Evolutionary conservation across 2,113 vertebrate species (phyloP).

Genomic region (Uria lomvia): DNA sequence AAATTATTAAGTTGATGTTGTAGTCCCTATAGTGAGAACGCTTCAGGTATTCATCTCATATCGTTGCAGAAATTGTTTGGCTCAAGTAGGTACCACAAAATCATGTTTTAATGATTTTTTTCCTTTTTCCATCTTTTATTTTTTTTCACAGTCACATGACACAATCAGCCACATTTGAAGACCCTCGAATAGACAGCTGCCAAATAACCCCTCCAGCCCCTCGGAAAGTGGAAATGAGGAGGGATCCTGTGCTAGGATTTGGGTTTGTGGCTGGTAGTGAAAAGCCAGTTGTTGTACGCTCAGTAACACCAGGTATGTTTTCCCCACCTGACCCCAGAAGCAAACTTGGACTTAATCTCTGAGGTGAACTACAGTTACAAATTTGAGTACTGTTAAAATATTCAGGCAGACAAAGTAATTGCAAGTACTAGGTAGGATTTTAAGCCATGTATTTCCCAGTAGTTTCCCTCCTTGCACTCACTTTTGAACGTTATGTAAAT

Average conservation of each 20-base stretch:
- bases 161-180: constrained; percentile 89
- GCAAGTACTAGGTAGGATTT: background rate
- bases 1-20: background rate
- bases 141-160: constrained; percentile 85
- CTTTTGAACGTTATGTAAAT: background rate
- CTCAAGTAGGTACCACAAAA: constrained; percentile 26
- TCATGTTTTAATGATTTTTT: constrained; percentile 53
- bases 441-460: background rate
- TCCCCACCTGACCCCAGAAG: background rate
- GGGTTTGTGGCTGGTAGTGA: constrained; percentile 98
- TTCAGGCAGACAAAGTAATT: background rate
- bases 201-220: constrained; percentile 89
- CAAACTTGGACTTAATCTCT: background rate
- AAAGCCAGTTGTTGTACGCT: constrained; percentile 97
- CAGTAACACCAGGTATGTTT: constrained; percentile 93
- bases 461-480: background rate
- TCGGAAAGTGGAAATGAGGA: constrained; percentile 96
- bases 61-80: constrained; percentile 27
- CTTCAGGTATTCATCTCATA: constrained; percentile 54
- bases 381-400: background rate
- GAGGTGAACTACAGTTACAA: background rate
- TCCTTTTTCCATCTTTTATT: constrained; percentile 57
- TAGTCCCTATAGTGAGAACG: background rate
- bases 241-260: constrained; percentile 96
- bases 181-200: constrained; percentile 90